Conservation (phyloP, 2,888 invertebrate species). For the Brachynemurus nebulosus region DNA sequence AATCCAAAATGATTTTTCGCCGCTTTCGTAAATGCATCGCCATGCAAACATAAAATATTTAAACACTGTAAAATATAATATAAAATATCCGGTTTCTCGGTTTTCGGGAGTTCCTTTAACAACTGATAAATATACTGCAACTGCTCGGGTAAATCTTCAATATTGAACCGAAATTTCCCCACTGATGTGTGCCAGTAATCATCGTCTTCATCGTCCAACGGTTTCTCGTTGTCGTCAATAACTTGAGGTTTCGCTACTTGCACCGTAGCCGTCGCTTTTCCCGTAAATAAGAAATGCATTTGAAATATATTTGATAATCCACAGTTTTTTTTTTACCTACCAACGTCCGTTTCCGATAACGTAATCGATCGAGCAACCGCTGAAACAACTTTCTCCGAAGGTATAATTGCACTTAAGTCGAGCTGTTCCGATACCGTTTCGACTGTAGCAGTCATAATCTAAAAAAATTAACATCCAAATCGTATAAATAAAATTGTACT, state of each 20-base stretch:
- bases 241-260: slow-evolving; percentile 64
- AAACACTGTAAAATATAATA: slow-evolving; percentile 87
- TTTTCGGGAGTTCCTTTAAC: slow-evolving; percentile 68
- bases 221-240: slow-evolving; percentile 62
- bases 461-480: slow-evolving; percentile 25
- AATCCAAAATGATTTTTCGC: slow-evolving; percentile 82
- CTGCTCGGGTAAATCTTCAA: slow-evolving; percentile 81
- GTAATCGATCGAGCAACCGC: slow-evolving; percentile 79
- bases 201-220: slow-evolving; percentile 54
- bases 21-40: slow-evolving; percentile 79
- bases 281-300: not conserved
- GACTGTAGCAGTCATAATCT: slow-evolving; percentile 93
- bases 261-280: slow-evolving; percentile 48
- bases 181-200: slow-evolving; percentile 89
- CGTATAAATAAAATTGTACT: not conserved
- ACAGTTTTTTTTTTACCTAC: slow-evolving; percentile 31
- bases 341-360: slow-evolving; percentile 78
- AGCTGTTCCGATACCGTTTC: slow-evolving; percentile 85
- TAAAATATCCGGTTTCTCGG: slow-evolving; percentile 80
- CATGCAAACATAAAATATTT: slow-evolving; percentile 81
- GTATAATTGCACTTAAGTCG: slow-evolving; percentile 76
- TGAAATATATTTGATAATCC: not conserved
- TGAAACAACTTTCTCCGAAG: slow-evolving; percentile 56
- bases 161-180: slow-evolving; percentile 81
- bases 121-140: slow-evolving; percentile 87